These are phyloP conservation scores for Rhynchomys soricoides DNA, from an alignment of 2,113 vertebrate species.

Conservation along the genomic window DNA sequence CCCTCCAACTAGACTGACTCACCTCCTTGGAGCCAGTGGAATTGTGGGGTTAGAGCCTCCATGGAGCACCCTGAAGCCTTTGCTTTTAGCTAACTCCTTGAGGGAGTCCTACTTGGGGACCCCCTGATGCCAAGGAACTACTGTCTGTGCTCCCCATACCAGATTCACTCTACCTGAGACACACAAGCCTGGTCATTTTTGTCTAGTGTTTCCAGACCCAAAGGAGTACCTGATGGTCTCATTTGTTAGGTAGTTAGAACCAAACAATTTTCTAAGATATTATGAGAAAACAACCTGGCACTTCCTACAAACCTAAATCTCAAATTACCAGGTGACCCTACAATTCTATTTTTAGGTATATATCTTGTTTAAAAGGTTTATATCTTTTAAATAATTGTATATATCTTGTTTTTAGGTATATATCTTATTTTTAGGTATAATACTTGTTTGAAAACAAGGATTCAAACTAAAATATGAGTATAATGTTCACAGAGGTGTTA, in stretches of 20 bases:
- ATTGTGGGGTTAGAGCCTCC: background rate
- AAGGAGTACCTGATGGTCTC: background rate
- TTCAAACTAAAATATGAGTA: background rate
- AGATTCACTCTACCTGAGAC: background rate
- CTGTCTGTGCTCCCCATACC: background rate
- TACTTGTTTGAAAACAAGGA: background rate
- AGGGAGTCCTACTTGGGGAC: background rate
- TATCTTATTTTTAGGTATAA: too few relatives aligned
- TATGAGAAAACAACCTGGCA: background rate
- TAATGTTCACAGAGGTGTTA: background rate
- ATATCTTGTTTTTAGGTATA: background rate
- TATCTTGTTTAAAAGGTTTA: too few relatives aligned
- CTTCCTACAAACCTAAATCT: background rate
- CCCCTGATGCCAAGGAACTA: background rate
- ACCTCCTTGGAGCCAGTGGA: accelerated
- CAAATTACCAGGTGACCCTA: background rate
- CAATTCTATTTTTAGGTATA: background rate
- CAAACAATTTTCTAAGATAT: background rate
- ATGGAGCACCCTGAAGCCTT: background rate
- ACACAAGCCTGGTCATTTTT: background rate
- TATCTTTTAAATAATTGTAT: too few relatives aligned
- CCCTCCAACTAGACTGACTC: background rate
- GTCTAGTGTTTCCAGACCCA: background rate
- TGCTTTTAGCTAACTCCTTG: background rate
- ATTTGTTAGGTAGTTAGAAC: background rate